Evolutionary conservation across 2,113 vertebrate genomes (phyloP), one percentile per base, ranked within the genome.

Genomic region (Hemicordylus capensis): DNA sequence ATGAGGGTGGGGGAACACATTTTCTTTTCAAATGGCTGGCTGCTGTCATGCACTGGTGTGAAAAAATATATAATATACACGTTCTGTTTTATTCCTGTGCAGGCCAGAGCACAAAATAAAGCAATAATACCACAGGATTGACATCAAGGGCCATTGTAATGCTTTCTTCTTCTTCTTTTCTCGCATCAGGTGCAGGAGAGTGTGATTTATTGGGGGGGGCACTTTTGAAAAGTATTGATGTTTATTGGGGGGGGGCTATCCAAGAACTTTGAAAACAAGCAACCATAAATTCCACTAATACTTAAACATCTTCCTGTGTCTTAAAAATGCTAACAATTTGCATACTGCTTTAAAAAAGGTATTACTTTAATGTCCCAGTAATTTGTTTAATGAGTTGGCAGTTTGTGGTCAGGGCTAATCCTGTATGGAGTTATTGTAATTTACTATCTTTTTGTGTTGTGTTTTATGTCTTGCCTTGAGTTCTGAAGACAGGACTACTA

Each of bases 11-110:
- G 85, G 80, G 90, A 81, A 92, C 37, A n/a, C 83, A 89, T 94
- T 95, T 96, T 89, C 95, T 93, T 86, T 94, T 96, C 89, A 96
- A 93, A 91, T 90, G 90, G 88, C 88, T 94, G 90, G 91, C 90
- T 95, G 89, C 88, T 93, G 93, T 93, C 94, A 89, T 80, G 80
- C 83, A 87, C 80, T 90, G 87, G 85, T 94, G 93, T 85, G 82
- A 72, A 80, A 87, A 89, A 91, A 73, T 26, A 77, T 80, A 63
- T 89, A 90, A 88, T 89, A 94, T 89, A 85, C 85, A 89, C 85
- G 93, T 91, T 87, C 89, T 89, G 87, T 85, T 93, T 92, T 94
- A 89, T 86, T 90, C 83, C 87, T 88, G 19, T 34, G 75, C 51
- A 90, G 87, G 75, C 10, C 20, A 76, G 80, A 86, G 82, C 88